A percentile compares a stretch with the other conserved stretches of the same genome.
Evolutionary conservation across 2,113 vertebrate species (phyloP).

Genomic region (Clupea harengus): DNA sequence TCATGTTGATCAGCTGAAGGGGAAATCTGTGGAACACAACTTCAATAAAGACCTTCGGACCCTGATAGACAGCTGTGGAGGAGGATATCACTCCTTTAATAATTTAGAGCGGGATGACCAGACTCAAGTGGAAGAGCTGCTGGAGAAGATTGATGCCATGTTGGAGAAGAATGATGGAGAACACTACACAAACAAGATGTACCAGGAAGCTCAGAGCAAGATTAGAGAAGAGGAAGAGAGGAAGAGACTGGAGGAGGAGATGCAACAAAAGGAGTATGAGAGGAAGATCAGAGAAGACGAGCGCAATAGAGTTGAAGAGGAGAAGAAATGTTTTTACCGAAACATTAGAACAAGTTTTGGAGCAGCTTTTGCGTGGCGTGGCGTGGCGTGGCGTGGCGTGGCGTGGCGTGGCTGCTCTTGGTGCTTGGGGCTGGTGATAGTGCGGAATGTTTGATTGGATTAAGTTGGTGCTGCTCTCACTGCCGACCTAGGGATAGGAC

Average conservation of each 20-base stretch:
- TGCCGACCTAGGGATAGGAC: too few species aligned
- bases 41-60: constrained; percentile 49
- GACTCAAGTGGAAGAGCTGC: constrained; percentile 56
- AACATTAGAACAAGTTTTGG: too few species aligned
- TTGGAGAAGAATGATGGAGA: constrained; percentile 58
- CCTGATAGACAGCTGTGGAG: constrained; percentile 58
- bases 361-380: too few species aligned
- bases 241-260: constrained; percentile 41
- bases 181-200: constrained; percentile 66
- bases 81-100: constrained; percentile 66
- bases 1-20: constrained; percentile 62
- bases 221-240: constrained; percentile 46
- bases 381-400: too few species aligned
- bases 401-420: too few species aligned
- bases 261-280: not conserved
- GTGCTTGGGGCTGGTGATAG: too few species aligned
- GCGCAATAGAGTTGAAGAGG: too few species aligned
- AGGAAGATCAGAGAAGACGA: not conserved
- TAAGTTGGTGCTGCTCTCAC: too few species aligned
- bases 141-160: constrained; percentile 64
- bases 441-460: too few species aligned
- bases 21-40: constrained; percentile 56
- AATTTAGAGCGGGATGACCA: constrained; percentile 58
- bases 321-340: too few species aligned
- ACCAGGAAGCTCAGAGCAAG: constrained; percentile 58